phyloP scores from a whole-genome alignment of 2,888 invertebrate species.

The Eutolmus rufibarbis region DNA sequence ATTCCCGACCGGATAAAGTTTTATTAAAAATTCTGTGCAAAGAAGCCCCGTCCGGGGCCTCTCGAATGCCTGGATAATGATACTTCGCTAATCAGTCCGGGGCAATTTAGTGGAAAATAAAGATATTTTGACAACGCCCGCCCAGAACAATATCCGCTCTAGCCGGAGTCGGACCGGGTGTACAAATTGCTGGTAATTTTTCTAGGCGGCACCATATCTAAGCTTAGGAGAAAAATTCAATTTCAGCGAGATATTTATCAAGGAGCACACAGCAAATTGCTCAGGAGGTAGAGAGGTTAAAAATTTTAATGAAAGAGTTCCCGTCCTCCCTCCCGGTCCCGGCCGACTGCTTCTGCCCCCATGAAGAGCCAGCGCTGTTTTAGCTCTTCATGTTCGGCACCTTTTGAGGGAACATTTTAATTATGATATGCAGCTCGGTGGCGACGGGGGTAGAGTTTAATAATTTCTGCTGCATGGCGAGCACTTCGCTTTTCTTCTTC shows the following conservation, averaged over 20 bases:
- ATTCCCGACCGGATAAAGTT: slow-evolving; percentile 35
- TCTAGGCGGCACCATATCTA: slow-evolving; percentile 16
- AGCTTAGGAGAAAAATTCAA: slow-evolving; percentile 37
- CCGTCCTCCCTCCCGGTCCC: background rate
- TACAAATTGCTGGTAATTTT: slow-evolving; percentile 41
- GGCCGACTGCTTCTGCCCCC: background rate
- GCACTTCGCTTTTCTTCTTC: background rate
- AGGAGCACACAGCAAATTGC: slow-evolving; percentile 11
- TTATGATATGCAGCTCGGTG: background rate
- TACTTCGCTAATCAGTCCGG: slow-evolving; percentile 35
- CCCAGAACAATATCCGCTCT: background rate
- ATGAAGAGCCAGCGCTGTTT: background rate
- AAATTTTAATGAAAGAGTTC: slow-evolving; percentile 39
- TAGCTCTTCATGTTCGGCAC: background rate
- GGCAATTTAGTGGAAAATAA: slow-evolving; percentile 40
- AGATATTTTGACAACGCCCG: slow-evolving; percentile 38
- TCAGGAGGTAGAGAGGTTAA: background rate
- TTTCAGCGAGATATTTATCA: slow-evolving; percentile 37
- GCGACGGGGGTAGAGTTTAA: background rate
- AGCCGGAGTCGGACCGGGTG: background rate
- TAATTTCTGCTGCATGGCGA: background rate
- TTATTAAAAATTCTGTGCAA: slow-evolving; percentile 34
- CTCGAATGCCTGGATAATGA: slow-evolving; percentile 27
- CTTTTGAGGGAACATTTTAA: background rate
- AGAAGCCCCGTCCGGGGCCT: background rate